These are phyloP conservation scores for Simalia tracyae DNA, from an alignment of 2,797 vertebrate species.

Conservation along the genomic window DNA sequence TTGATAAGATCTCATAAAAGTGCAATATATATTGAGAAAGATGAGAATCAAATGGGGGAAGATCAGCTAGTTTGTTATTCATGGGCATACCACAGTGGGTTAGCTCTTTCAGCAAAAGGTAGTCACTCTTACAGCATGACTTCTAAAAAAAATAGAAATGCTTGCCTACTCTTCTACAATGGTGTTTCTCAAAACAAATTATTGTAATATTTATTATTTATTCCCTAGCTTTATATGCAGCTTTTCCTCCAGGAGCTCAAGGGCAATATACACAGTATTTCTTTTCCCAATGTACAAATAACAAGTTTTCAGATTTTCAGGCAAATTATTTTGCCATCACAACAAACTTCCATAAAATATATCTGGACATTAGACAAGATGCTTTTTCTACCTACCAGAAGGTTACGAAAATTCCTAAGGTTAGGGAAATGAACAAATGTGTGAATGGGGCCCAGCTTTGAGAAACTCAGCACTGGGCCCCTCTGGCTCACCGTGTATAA, in stretches of 20 bases:
- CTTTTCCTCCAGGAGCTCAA: not conserved
- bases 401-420: not conserved
- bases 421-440: not conserved
- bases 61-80: not conserved
- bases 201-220: not conserved
- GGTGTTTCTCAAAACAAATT: not conserved
- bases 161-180: not conserved
- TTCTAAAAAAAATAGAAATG: not conserved
- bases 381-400: not conserved
- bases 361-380: not conserved
- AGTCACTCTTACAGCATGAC: not conserved
- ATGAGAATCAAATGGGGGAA: not conserved
- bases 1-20: not conserved
- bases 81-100: not conserved
- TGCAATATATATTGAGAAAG: not conserved
- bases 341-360: not conserved
- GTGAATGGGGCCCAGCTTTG: not conserved
- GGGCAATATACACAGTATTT: not conserved
- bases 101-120: not conserved
- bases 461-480: not conserved
- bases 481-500: not conserved
- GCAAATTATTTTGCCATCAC: not conserved
- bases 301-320: not conserved
- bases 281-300: not conserved
- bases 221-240: not conserved